Conservation (phyloP, 2,113 vertebrate genomes). For the Dissostichus mawsoni region DNA sequence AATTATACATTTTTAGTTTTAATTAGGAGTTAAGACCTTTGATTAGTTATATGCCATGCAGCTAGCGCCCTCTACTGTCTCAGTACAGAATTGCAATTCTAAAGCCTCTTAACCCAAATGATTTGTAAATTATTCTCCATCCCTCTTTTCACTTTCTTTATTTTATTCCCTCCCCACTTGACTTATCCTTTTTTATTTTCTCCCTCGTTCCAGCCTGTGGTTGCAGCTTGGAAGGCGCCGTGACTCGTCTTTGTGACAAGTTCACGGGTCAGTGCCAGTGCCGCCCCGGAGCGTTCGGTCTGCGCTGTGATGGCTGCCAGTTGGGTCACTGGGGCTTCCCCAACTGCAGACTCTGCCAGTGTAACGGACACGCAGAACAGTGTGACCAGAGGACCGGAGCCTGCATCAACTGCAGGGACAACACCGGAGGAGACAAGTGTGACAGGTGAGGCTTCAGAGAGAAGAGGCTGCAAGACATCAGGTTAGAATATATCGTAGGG, state of each 20-base stretch:
- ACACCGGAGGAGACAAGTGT: constrained; percentile 91
- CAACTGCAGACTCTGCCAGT: constrained; percentile 89
- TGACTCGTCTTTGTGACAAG: constrained; percentile 88
- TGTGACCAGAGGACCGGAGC: constrained; percentile 88
- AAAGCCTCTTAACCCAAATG: not conserved
- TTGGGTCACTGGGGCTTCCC: constrained; percentile 96
- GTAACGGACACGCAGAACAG: constrained; percentile 89
- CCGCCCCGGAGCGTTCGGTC: constrained; percentile 88
- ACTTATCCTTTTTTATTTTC: not conserved
- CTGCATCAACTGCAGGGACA: constrained; percentile 91
- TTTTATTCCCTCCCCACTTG: not conserved
- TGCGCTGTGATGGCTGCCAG: constrained; percentile 90
- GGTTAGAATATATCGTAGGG: not conserved
- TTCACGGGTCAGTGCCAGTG: constrained; percentile 91
- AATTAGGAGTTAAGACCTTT: not conserved
- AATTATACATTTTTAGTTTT: too few species aligned
- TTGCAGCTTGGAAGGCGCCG: constrained; percentile 90
- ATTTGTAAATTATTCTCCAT: not conserved
- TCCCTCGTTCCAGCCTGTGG: constrained; percentile 85
- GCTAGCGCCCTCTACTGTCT: constrained; percentile 65
- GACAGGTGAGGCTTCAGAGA: constrained; percentile 85
- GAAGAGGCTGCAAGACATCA: not conserved
- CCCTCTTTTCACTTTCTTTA: not conserved
- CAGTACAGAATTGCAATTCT: not conserved
- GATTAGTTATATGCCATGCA: not conserved